Conservation (phyloP, 2,797 vertebrate species). For the Helostoma temminkii region DNA sequence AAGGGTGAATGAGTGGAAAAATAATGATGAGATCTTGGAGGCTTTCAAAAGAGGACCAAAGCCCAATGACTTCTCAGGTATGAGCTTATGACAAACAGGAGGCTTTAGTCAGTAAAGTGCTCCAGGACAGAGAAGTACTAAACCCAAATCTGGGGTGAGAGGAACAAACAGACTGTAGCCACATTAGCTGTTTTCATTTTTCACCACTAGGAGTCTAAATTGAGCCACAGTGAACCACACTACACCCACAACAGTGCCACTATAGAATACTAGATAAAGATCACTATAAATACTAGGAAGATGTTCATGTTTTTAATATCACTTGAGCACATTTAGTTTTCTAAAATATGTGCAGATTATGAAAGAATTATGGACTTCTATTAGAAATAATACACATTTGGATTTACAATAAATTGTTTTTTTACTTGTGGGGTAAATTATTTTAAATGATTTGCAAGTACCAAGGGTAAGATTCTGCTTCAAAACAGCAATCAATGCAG, state of each 20-base stretch:
- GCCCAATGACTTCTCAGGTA: conserved; percentile 30
- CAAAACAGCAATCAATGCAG: no score
- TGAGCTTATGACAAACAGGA: conserved; percentile 31
- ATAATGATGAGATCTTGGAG: conserved; percentile 75
- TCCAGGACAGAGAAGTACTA: conserved; percentile 41
- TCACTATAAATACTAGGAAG: not conserved
- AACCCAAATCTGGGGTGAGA: conserved; percentile 24
- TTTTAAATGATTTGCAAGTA: conserved; percentile 47
- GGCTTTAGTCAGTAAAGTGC: conserved; percentile 24
- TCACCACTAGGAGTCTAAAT: conserved; percentile 51
- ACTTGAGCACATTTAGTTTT: conserved; percentile 25
- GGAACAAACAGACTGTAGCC: not conserved
- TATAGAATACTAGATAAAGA: conserved; percentile 1
- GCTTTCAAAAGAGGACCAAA: no score
- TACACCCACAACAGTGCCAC: not conserved
- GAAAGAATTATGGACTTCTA: conserved; percentile 42
- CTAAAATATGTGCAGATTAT: conserved; percentile 22
- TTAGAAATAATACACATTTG: no score
- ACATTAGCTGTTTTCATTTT: conserved; percentile 26
- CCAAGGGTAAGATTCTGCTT: not conserved
- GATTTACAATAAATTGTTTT: no score
- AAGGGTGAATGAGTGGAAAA: conserved; percentile 82
- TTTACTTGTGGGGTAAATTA: no score
- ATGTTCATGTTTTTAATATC: not conserved
- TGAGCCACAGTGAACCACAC: conserved; percentile 32